A percentile compares a stretch with the other conserved stretches of the same genome.
These are phyloP conservation scores for Lasioglossum lativentre DNA, from an alignment of 2,888 invertebrate genomes.

Conservation along the genomic window DNA sequence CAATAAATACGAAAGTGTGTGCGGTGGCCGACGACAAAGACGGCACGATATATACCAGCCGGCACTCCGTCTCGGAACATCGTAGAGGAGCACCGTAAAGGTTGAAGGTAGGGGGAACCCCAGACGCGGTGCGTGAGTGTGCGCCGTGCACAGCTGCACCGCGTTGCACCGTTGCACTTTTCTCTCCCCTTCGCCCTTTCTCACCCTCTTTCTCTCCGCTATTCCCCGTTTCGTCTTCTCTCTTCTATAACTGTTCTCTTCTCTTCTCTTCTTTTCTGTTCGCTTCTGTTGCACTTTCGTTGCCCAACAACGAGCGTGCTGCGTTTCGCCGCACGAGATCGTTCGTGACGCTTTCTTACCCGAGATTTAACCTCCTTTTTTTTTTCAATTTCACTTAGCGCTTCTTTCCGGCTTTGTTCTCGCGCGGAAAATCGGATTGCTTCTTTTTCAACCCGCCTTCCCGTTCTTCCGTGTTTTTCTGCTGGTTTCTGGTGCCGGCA, in stretches of 20 bases:
- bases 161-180: slow-evolving; percentile 50
- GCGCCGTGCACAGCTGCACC: slow-evolving; percentile 44
- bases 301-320: not conserved
- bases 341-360: slow-evolving; percentile 22
- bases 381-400: not conserved
- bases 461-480: too few relatives aligned
- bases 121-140: slow-evolving; percentile 50
- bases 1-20: slow-evolving; percentile 78
- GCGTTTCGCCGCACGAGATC: too few relatives aligned
- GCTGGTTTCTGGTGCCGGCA: not conserved
- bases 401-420: not conserved
- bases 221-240: too few relatives aligned
- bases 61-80: slow-evolving; percentile 44
- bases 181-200: slow-evolving; percentile 39
- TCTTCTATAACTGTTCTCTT: too few relatives aligned
- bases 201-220: not conserved
- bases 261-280: too few relatives aligned
- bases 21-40: slow-evolving; percentile 51
- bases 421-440: not conserved
- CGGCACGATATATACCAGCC: slow-evolving; percentile 60
- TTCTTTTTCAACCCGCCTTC: not conserved
- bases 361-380: slow-evolving; percentile 27
- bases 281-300: slow-evolving; percentile 50
- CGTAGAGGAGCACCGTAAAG: slow-evolving; percentile 23
- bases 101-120: slow-evolving; percentile 49